Base-by-base conservation (phyloP, 2,113 vertebrate species). In the Platichthys flesus region DNA sequence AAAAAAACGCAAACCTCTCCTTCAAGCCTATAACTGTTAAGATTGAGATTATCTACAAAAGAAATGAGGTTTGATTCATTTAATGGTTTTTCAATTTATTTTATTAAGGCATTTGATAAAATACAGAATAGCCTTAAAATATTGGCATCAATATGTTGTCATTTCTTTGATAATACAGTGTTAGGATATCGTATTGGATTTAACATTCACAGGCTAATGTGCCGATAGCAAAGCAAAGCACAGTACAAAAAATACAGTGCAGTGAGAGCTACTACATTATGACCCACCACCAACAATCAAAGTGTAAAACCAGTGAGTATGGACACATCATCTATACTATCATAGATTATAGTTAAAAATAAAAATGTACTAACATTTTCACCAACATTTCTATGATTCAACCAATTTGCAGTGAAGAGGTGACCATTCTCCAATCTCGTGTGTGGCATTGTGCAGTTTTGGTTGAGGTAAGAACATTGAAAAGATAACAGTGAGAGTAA, bases 91-190 rank as follows among this genome's bases (percentile, higher is more conserved):
- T 75, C 51, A 75, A 72, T 90, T 88, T 90, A 90, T 88, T 92
- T 68, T 54, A 79, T 84, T 74, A 88, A 92, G 87, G 89, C 85
- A 84, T 84, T 74, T 84, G 31, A 84, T 88, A 85, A 90, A 90
- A 86, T 58, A 63, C 4, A 67, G 67, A 74, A 28, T 16, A 73
- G 69, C 67, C 78, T 83, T 81, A 75, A 66, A 83, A 81, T 26
- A 59, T 79, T 81, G 74, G 81, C 83, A 90, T 86, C 52, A 49
- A 49, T 49, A 49, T 49, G 45, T 16, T 54, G 51, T 54, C 18
- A 6, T 72, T 63, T 47, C 7, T 82, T 24, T 67, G 52, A 70
- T 37, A 74, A 81, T 70, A 78, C 60, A 76, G 24, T 58, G 16
- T 35, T n/a, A 12, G 10, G 16, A 47, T 45, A 57, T 62, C 1